Conservation (phyloP, 2,888 invertebrate genomes). For the Nudaria mundana region DNA sequence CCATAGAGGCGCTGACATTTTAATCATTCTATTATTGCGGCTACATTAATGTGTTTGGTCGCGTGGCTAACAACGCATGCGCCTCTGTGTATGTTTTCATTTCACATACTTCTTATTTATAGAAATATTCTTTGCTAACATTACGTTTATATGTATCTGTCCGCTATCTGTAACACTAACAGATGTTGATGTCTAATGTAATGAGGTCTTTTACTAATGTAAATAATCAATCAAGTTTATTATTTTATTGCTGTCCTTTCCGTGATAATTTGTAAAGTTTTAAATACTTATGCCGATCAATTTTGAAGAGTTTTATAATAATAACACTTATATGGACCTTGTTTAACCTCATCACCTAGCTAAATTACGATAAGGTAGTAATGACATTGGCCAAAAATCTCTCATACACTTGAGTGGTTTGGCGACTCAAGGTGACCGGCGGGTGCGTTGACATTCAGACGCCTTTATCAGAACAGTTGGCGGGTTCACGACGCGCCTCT, state of each 20-base stretch:
- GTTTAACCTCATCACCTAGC: conserved; percentile 22
- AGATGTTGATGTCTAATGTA: background rate
- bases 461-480: conserved; percentile 59
- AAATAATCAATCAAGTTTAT: no score
- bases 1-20: conserved; percentile 24
- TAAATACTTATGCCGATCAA: no score
- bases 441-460: conserved; percentile 76
- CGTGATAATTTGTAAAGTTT: background rate
- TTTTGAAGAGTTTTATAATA: no score
- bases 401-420: conserved; percentile 48
- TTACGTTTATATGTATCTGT: conserved; percentile 14
- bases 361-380: conserved; percentile 47
- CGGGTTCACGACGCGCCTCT: conserved; percentile 51
- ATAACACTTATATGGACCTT: conserved; percentile 6
- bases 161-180: conserved; percentile 10
- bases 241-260: background rate
- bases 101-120: conserved; percentile 15
- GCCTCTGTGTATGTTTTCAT: no score
- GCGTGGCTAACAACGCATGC: conserved; percentile 17
- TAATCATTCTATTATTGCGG: conserved; percentile 32
- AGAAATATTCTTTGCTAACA: conserved; percentile 24
- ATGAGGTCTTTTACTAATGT: no score
- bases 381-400: conserved; percentile 65
- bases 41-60: conserved; percentile 30
- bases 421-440: conserved; percentile 69